Evolutionary conservation across 2,797 vertebrate genomes (phyloP).

Genomic region (Sebastes iracundus): DNA sequence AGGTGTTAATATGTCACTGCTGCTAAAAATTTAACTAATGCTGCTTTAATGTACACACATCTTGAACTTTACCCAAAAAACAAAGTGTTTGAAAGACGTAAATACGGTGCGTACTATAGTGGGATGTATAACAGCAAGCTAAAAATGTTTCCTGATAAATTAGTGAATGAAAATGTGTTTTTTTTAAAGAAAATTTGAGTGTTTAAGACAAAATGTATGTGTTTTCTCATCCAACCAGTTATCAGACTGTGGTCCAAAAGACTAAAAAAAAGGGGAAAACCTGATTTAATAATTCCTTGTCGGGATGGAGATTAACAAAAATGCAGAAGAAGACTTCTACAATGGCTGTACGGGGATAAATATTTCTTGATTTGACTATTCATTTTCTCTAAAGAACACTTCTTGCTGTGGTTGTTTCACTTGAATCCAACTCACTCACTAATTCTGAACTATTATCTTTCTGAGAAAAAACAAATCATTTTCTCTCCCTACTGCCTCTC

Average conservation of each 20-base stretch:
- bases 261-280: neutral
- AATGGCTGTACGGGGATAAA: constrained; percentile 36
- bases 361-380: neutral
- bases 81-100: neutral
- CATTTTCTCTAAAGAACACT: neutral
- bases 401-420: neutral
- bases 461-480: neutral
- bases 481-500: neutral
- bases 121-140: neutral
- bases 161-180: neutral
- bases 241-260: neutral
- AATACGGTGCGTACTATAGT: neutral
- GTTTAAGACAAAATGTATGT: neutral
- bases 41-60: neutral
- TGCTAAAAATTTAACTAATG: neutral
- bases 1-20: neutral
- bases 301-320: neutral
- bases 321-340: constrained; percentile 41
- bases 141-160: neutral
- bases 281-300: neutral
- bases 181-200: neutral
- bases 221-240: neutral
- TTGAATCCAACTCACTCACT: neutral
- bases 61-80: neutral
- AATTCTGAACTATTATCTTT: neutral